Percentiles rank a stretch among this genome's conserved stretches.
Conservation (phyloP, 2,888 invertebrate species). For the Drosophila prolongata region DNA sequence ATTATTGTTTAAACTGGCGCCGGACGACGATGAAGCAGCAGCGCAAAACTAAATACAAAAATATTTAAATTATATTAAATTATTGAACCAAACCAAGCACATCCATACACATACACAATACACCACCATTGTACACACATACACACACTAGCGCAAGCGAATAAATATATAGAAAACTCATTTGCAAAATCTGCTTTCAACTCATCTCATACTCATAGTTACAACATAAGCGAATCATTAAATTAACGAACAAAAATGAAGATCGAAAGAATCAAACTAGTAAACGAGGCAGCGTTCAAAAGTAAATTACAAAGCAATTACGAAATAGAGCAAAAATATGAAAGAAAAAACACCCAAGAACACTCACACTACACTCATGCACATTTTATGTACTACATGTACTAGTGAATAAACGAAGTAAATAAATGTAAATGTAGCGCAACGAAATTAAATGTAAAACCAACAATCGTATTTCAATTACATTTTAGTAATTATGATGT, state of each 20-base stretch:
- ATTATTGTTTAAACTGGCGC: conserved; percentile 36
- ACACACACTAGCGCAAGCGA: conserved; percentile 45
- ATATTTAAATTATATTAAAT: conserved; percentile 60
- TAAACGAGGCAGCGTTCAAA: conserved; percentile 61
- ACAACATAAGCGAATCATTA: conserved; percentile 61
- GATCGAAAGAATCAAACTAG: conserved; percentile 43
- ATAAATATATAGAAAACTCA: conserved; percentile 54
- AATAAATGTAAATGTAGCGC: conserved; percentile 51
- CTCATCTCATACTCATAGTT: conserved; percentile 77
- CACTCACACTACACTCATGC: conserved; percentile 38
- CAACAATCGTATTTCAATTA: conserved; percentile 67
- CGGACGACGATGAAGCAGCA: conserved; percentile 13
- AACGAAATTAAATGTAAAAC: conserved; percentile 49
- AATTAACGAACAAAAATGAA: conserved; percentile 33
- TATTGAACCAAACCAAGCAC: conserved; percentile 75
- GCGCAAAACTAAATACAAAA: conserved; percentile 30
- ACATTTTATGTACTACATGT: conserved; percentile 43
- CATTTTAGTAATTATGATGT: conserved; percentile 76
- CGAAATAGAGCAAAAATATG: conserved; percentile 9
- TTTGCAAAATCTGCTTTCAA: conserved; percentile 77
- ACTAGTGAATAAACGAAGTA: conserved; percentile 40
- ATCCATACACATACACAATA: conserved; percentile 51
- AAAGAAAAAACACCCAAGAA: conserved; percentile 20
- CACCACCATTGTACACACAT: conserved; percentile 35
- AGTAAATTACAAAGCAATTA: background rate